Base-by-base conservation (phyloP, 2,797 vertebrate species). In the Sternotherus odoratus region DNA sequence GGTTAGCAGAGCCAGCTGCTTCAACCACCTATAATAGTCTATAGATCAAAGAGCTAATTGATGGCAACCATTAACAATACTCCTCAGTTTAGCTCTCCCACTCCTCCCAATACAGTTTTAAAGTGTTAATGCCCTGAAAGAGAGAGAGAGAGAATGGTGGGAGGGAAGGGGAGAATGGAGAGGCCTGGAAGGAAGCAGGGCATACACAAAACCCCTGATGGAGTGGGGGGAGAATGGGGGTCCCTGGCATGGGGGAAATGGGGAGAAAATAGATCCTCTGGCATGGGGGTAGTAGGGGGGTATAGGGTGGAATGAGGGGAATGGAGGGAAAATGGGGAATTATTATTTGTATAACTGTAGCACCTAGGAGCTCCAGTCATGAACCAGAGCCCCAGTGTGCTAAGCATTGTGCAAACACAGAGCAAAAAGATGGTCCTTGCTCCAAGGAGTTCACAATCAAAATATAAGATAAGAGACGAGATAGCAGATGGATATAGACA, bases 1-100 rank as follows among this genome's bases (percentile, higher is more conserved):
- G 48, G 28, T 50, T 49, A 50, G 28, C 30, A 49, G 48, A n/a
- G 10, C 46, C 6, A 2, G 21, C 5, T 39, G 24, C n/a, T 77
- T 91, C 53, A 80, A 92, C 19, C 26, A 72, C 49, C 53, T 77
- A 3, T 82, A 87, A 85, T 57, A 72, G 4, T 0, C 21, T 46
- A 26, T 39, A 43, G 0, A 75, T 57, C 94, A 90, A 86, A 81
- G 80, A 94, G 91, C 93, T 86, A 87, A 85, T 93, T 91, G 90
- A 84, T 91, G 75, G 69, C 60, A 33, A 46, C 4, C 3, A 6
- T 23, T 69, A 77, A 23, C 0, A 0, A 33, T 77, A n/a, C 60
- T 66, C 60, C 33, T 66, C 60, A n/a, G 17, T n/a, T 66, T 66
- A 63, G 33, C 49, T 19, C 77, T 48, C 56, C 51, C 63, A 16